These are phyloP conservation scores for Pangasianodon gigas DNA, from an alignment of 2,113 vertebrate genomes.

Conservation along the genomic window DNA sequence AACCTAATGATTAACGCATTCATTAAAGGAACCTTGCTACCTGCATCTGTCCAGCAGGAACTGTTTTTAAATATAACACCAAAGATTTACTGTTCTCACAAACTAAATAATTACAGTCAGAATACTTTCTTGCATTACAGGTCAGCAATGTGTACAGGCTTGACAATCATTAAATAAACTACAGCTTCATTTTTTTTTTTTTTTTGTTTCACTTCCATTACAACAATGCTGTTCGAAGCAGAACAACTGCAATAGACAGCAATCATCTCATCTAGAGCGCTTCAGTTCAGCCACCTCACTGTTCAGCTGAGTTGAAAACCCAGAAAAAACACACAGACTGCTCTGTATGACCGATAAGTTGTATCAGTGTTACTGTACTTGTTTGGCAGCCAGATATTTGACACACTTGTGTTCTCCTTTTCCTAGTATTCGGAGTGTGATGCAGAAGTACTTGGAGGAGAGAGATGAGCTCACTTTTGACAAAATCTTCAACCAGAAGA, in stretches of 20 bases:
- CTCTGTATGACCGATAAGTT: neutral
- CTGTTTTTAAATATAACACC: too few relatives aligned
- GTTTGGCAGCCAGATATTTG: neutral
- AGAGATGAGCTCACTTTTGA: constrained; percentile 93
- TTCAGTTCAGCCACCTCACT: neutral
- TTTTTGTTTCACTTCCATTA: neutral
- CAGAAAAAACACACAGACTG: neutral
- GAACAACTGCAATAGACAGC: neutral
- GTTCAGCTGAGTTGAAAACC: neutral
- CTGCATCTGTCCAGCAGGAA: neutral
- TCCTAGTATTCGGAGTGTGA: constrained; percentile 94
- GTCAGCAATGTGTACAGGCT: neutral
- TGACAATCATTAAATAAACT: too few relatives aligned
- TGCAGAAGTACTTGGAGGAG: constrained; percentile 97
- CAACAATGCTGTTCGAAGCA: neutral
- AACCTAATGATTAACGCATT: neutral
- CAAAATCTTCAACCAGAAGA: constrained; percentile 98
- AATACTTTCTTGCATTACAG: neutral
- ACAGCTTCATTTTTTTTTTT: neutral
- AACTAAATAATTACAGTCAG: neutral
- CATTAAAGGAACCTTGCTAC: neutral
- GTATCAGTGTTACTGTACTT: neutral
- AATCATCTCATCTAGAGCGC: neutral
- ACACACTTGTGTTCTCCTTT: constrained; percentile 41
- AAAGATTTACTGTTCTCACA: neutral